Base-by-base conservation (phyloP, 2,113 vertebrate species). In the Verasper variegatus region DNA sequence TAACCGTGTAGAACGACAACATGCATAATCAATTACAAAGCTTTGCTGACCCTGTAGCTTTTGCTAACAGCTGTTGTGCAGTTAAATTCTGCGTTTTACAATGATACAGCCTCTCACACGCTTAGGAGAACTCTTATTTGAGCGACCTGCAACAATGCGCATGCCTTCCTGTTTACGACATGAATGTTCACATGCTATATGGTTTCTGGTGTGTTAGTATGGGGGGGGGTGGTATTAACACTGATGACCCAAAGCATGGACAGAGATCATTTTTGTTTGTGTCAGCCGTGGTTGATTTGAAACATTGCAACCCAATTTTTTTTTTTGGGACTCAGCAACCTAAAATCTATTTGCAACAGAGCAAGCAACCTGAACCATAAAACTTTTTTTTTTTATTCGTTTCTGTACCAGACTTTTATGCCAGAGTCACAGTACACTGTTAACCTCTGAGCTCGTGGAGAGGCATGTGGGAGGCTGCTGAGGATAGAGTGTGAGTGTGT, bases 391-490 rank as follows among this genome's bases (percentile, higher is more conserved):
- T 56, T 87, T 76, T 74, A 81, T 85, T 85, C 78, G 68, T 88
- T 86, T 86, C 84, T 76, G 23, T 69, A 59, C 35, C 20, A 23
- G 58, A 72, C 74, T 86, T 73, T 82, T 70, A 74, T 88, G 72
- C 77, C 65, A 42, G 68, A 85, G 86, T 79, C 76, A 74, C 76
- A 69, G 74, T 54, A 68, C 70, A 70, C 74, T 68, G 76, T 89
- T 84, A 84, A 88, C 78, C 79, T 82, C 67, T 58, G 81, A 88
- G 78, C 83, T 88, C 73, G 80, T 80, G 62, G 81, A 76, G 71
- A 58, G 72, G 71, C 31, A 23, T 68, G 69, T 23, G 8, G 66
- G 71, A 57, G 40, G 61, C 55, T 66, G 23, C 69, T 65, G 4
- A 66, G 73, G 78, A 87, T 81, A 57, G 65, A n/a, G n/a, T n/a